Percentiles rank a stretch among this genome's conserved stretches.
Evolutionary conservation across 2,113 vertebrate species (phyloP).

Genomic region (Sinocyclocheilus grahami): DNA sequence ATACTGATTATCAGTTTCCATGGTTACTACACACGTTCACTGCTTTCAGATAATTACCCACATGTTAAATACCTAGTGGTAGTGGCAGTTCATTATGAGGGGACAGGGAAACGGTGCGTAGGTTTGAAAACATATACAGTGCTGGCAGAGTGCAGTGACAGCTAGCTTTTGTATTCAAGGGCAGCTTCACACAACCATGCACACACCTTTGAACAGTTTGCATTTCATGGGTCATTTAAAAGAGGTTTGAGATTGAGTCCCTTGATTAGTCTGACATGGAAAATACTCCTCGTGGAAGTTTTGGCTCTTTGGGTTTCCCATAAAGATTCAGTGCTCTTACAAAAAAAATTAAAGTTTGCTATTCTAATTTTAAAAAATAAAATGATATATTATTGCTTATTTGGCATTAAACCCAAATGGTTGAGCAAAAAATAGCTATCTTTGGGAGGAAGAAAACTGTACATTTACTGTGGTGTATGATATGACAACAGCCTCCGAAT

Average conservation of each 20-base stretch:
- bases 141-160: neutral
- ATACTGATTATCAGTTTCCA: slow-evolving; percentile 7
- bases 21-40: neutral
- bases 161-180: neutral
- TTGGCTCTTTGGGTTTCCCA: neutral
- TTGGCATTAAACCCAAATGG: neutral
- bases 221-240: slow-evolving; percentile 1
- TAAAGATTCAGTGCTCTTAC: too few species aligned
- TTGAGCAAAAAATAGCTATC: neutral
- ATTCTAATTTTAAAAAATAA: neutral
- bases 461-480: neutral
- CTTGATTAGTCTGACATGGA: neutral
- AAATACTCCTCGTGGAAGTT: neutral
- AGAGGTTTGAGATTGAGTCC: neutral
- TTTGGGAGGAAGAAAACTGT: neutral
- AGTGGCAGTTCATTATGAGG: slow-evolving; percentile 1
- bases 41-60: slow-evolving; percentile 7
- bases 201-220: neutral
- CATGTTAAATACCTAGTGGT: slow-evolving; percentile 1
- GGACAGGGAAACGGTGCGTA: neutral
- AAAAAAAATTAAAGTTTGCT: neutral
- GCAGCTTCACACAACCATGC: neutral
- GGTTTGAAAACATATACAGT: neutral
- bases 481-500: neutral
- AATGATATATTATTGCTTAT: neutral